These are phyloP conservation scores for Psix sp. DNA, from an alignment of 1,140 invertebrate species.

Conservation along the genomic window DNA sequence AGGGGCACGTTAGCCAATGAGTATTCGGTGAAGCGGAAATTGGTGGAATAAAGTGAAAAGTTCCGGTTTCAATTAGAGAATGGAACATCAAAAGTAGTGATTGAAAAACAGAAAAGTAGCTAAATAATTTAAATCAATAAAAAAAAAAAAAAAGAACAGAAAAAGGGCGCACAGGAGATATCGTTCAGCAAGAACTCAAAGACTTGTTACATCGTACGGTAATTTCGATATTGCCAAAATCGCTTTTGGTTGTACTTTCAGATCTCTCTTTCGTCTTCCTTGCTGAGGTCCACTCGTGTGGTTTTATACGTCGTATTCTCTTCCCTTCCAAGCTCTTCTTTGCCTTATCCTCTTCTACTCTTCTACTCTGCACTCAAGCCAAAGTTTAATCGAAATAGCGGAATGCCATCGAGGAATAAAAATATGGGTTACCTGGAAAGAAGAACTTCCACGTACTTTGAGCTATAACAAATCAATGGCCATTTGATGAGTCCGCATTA, in stretches of 20 bases:
- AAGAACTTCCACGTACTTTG: conserved; percentile 65
- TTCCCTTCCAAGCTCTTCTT: conserved; percentile 20
- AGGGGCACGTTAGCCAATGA: conserved; percentile 13
- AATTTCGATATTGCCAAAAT: conserved; percentile 70
- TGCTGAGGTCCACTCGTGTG: conserved; percentile 33
- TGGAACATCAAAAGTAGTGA: conserved; percentile 52
- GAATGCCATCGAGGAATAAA: conserved; percentile 65
- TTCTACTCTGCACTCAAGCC: conserved; percentile 54
- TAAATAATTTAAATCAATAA: conserved; percentile 49
- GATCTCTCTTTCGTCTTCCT: conserved; percentile 30
- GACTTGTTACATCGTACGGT: conserved; percentile 48
- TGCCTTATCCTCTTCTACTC: conserved; percentile 37
- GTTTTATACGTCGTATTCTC: conserved; percentile 33
- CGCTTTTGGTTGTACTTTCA: conserved; percentile 58
- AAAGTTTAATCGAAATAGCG: conserved; percentile 71
- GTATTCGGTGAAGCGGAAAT: conserved; percentile 38
- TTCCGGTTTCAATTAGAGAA: conserved; percentile 54
- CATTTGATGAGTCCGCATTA: conserved; percentile 64
- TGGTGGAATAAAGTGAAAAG: conserved; percentile 35
- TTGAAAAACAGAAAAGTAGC: conserved; percentile 46
- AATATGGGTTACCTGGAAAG: conserved; percentile 59
- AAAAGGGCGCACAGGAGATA: conserved; percentile 43
- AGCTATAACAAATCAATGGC: conserved; percentile 68
- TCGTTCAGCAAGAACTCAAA: conserved; percentile 26
- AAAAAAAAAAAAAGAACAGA: conserved; percentile 44